phyloP scores from a whole-genome alignment of 2,113 vertebrate species.

The Rhinopithecus roxellana region DNA sequence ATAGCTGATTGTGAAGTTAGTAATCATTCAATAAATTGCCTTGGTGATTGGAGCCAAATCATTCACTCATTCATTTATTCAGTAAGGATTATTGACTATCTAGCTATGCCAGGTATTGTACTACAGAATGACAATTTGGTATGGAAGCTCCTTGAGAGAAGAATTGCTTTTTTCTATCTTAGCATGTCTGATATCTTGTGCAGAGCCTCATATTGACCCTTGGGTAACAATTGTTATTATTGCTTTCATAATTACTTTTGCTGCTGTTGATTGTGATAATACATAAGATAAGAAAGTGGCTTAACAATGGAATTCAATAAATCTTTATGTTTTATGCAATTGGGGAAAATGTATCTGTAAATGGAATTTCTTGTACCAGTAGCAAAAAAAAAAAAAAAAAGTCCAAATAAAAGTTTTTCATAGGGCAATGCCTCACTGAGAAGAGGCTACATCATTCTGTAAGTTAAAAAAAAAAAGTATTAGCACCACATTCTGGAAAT shows the following conservation, averaged over 20 bases:
- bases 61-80: background rate
- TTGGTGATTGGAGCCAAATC: background rate
- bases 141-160: background rate
- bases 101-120: background rate
- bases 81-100: background rate
- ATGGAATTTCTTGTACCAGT: background rate
- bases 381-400: background rate
- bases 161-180: background rate
- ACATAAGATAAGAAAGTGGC: background rate
- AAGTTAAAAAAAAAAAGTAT: background rate
- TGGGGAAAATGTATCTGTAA: background rate
- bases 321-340: background rate
- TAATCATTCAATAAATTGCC: background rate
- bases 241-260: constrained; percentile 11
- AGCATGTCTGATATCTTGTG: background rate
- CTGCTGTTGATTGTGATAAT: background rate
- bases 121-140: background rate
- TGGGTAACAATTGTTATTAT: background rate
- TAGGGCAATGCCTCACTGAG: background rate
- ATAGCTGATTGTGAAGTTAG: background rate
- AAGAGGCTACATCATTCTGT: background rate
- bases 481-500: constrained; percentile 43
- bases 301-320: background rate
- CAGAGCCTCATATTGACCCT: background rate
- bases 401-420: constrained; percentile 1